These are phyloP conservation scores for Ruditapes philippinarum DNA, from an alignment of 1,140 invertebrate species.

Conservation along the genomic window DNA sequence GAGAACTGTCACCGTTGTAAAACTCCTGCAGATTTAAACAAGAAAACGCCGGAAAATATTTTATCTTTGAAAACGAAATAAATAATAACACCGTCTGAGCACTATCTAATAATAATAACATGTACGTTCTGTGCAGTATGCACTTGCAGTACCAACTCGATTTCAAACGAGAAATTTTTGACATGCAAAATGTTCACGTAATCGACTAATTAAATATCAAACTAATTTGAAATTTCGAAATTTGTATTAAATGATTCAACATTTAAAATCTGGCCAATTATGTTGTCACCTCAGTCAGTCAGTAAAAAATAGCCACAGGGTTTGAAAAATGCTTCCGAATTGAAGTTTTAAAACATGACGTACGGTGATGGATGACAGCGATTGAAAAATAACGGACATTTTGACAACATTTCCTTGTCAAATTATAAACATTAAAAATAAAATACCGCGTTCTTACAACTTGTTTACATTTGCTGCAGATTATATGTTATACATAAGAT, in stretches of 20 bases:
- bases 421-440: background rate
- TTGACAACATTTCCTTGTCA: conserved; percentile 27
- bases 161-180: too few relatives aligned
- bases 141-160: too few relatives aligned
- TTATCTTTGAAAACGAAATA: too few relatives aligned
- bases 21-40: too few relatives aligned
- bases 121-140: too few relatives aligned
- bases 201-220: background rate
- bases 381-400: background rate
- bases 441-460: background rate
- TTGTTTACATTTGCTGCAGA: background rate
- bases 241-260: background rate
- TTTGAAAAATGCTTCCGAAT: conserved; percentile 24
- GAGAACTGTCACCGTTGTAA: too few relatives aligned
- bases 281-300: background rate
- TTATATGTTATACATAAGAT: too few relatives aligned
- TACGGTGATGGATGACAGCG: conserved; percentile 1
- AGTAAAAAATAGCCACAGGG: background rate
- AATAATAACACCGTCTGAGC: too few relatives aligned
- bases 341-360: conserved; percentile 10
- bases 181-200: too few relatives aligned
- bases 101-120: too few relatives aligned
- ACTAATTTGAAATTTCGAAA: background rate
- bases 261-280: background rate
- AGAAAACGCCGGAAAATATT: too few relatives aligned